Evolutionary conservation across 2,888 invertebrate species (phyloP), one percentile per base, ranked within the genome.

Genomic region (Drosophila emarginata): DNA sequence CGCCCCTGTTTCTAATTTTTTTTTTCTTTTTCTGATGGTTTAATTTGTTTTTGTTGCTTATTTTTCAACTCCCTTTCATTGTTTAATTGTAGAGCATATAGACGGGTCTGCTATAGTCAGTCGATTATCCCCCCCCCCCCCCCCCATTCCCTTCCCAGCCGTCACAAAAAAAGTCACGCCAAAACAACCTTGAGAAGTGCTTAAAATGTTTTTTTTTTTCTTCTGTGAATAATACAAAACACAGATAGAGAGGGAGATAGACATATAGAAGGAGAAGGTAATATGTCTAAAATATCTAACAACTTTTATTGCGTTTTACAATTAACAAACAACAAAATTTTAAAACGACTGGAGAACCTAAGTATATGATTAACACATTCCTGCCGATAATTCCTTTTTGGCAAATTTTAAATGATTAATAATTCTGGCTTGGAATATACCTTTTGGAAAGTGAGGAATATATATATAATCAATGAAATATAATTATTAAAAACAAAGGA

Each of bases 121-220:
- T 59, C 53, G 12, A 28, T 52, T 26, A 56, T 45, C 4, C 23
- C 12, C 28, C 7, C 21, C 7, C 18, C n/a, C n/a, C 50, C 37
- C 15, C 11, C 60, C 28, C 12, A 28, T 21, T 12, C 36, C 50
- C 32, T 7, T 14, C 4, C 40, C 26, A 15, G 14, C n/a, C 39
- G 39, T 39, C 39, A 39, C 14, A 45, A 45, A 45, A 45, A 45
- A 45, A 45, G 53, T 32, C 15, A 14, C 18, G 51, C 50, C n/a
- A 23, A 32, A 32, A 54, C 82, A 82, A 74, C 83, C 83, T 83
- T 83, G 83, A 78, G 78, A 73, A 82, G 80, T 76, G 83, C 83
- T 84, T 83, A 80, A 84, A 84, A 80, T 80, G 80, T 77, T 83
- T 84, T 76, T 77, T 80, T 80, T 80, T 76, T 71, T 78, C 69